phyloP scores from a whole-genome alignment of 92 coral and sea anemone species.

The Palythoa grandis region DNA sequence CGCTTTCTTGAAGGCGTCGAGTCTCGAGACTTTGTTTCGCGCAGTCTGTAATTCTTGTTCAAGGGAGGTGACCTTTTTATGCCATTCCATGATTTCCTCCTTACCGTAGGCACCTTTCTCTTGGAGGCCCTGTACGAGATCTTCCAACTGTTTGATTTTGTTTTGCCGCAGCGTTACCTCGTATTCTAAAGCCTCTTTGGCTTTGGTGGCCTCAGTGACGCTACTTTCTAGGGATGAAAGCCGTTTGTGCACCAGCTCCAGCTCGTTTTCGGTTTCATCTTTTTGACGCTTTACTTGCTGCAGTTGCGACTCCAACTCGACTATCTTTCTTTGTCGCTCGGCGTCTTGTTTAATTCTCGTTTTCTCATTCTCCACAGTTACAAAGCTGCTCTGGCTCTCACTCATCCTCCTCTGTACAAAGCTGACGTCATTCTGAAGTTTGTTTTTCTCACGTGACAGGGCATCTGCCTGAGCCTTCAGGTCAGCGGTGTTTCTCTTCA shows the following conservation, averaged over 20 bases:
- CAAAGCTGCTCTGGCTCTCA: slow-evolving; percentile 59
- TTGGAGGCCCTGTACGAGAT: slow-evolving; percentile 80
- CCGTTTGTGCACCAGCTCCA: slow-evolving; percentile 79
- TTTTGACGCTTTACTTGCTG: slow-evolving; percentile 81
- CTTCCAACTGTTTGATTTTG: slow-evolving; percentile 88
- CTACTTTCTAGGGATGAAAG: slow-evolving; percentile 78
- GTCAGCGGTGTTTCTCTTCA: slow-evolving; percentile 82
- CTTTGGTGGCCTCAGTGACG: slow-evolving; percentile 72
- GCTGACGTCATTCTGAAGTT: slow-evolving; percentile 75
- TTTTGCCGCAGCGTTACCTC: slow-evolving; percentile 79
- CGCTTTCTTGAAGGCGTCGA: slow-evolving; percentile 93
- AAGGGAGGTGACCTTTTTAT: slow-evolving; percentile 84
- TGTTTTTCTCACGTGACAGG: slow-evolving; percentile 86
- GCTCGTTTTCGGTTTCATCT: slow-evolving; percentile 79
- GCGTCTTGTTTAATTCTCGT: slow-evolving; percentile 71
- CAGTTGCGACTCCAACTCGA: slow-evolving; percentile 79
- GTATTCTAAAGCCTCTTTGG: slow-evolving; percentile 82
- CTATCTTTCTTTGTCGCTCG: slow-evolving; percentile 72
- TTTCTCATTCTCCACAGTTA: slow-evolving; percentile 62
- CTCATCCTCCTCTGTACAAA: slow-evolving; percentile 65
- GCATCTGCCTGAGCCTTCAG: slow-evolving; percentile 83
- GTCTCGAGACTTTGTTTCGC: slow-evolving; percentile 79
- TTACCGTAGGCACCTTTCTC: slow-evolving; percentile 88
- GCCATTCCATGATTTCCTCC: slow-evolving; percentile 94
- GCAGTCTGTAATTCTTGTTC: slow-evolving; percentile 88